Percentiles rank a stretch among this genome's conserved stretches.
These are phyloP conservation scores for Caloenas nicobarica DNA, from an alignment of 2,113 vertebrate species.

Conservation along the genomic window DNA sequence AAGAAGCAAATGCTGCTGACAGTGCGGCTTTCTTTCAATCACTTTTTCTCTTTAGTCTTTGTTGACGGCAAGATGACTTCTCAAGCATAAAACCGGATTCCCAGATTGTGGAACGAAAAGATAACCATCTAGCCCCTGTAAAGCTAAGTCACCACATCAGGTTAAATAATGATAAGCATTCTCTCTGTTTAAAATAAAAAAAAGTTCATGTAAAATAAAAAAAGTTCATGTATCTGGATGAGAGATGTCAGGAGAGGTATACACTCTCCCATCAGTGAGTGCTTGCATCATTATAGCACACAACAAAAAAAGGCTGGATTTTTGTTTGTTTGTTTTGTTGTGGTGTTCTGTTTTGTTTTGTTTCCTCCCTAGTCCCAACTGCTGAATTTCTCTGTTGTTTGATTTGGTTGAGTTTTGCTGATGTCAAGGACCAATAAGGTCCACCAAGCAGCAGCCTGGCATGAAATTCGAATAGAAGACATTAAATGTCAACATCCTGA, in stretches of 20 bases:
- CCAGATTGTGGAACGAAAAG: neutral
- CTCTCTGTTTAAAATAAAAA: neutral
- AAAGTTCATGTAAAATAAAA: too few relatives aligned
- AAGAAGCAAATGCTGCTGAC: neutral
- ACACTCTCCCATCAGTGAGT: neutral
- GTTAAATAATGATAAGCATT: neutral
- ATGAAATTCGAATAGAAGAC: neutral
- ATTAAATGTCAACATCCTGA: neutral
- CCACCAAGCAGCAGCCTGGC: neutral
- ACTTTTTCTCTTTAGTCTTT: neutral
- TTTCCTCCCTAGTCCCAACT: fast-evolving
- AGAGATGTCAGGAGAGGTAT: neutral
- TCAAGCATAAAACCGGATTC: neutral
- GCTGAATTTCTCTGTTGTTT: neutral
- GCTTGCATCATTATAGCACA: neutral
- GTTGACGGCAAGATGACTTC: neutral
- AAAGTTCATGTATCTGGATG: neutral
- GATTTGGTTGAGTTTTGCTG: neutral
- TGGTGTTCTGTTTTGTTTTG: neutral
- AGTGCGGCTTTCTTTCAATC: neutral
- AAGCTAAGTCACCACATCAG: neutral
- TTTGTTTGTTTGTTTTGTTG: neutral
- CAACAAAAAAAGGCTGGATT: fast-evolving
- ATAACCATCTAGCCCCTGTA: neutral
- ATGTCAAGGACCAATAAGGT: neutral